Percentiles rank a stretch among this genome's conserved stretches.
Evolutionary conservation across 23 tunicate genomes (phyloP).

Genomic region (Trididemnum nubilum): DNA sequence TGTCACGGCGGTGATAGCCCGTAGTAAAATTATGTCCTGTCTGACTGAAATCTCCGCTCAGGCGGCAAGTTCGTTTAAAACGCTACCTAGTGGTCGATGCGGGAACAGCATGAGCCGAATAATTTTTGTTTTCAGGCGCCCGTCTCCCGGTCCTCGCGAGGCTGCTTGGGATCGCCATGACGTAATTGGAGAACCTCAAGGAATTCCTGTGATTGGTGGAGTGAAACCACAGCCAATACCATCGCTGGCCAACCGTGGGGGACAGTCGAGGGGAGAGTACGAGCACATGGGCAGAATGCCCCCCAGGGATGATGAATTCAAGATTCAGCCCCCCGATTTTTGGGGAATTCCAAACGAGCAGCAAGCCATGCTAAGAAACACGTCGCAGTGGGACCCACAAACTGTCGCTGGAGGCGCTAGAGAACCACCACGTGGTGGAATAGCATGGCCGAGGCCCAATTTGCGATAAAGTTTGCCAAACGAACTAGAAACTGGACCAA

Average conservation of each 20-base stretch:
- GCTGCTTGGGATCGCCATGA: slow-evolving; percentile 42
- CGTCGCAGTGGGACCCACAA: slow-evolving; percentile 24
- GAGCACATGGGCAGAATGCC: slow-evolving; percentile 36
- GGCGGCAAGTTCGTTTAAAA: too few relatives aligned
- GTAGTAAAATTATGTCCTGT: too few relatives aligned
- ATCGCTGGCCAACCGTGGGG: slow-evolving; percentile 57
- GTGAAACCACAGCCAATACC: slow-evolving; percentile 67
- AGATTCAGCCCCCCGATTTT: slow-evolving; percentile 9
- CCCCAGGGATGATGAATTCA: slow-evolving; percentile 40
- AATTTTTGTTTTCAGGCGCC: slow-evolving; percentile 30
- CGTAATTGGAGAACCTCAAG: slow-evolving; percentile 68
- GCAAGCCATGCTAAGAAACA: not conserved
- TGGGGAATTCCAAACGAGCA: slow-evolving; percentile 12
- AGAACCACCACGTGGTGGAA: too few relatives aligned
- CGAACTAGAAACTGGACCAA: too few relatives aligned
- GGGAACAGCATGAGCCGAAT: too few relatives aligned
- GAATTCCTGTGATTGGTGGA: slow-evolving; percentile 90
- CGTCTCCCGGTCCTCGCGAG: slow-evolving; percentile 31
- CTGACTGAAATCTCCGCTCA: too few relatives aligned
- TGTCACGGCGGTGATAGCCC: too few relatives aligned
- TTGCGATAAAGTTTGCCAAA: too few relatives aligned
- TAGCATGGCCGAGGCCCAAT: not conserved
- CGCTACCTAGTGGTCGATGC: too few relatives aligned
- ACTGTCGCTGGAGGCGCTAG: too few relatives aligned
- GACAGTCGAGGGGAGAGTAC: slow-evolving; percentile 23